Percentiles rank a stretch among this genome's conserved stretches.
Evolutionary conservation across 2,797 vertebrate genomes (phyloP).

Genomic region (Typhlichthys subterraneus): DNA sequence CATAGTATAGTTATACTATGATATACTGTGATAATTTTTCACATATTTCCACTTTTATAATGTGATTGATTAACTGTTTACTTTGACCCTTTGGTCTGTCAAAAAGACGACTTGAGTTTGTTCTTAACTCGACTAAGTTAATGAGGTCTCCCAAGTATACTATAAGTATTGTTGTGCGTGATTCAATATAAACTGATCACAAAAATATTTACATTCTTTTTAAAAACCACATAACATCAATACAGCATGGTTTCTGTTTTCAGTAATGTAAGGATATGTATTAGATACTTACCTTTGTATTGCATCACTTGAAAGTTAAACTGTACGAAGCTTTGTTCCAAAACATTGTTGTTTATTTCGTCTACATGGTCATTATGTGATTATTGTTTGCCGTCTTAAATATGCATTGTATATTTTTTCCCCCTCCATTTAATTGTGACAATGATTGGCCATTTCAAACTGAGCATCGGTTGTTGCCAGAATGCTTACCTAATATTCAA

Average conservation of each 20-base stretch:
- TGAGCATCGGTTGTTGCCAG: constrained; percentile 42
- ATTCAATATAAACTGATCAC: not conserved
- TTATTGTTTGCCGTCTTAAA: constrained; percentile 11
- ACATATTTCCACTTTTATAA: constrained; percentile 27
- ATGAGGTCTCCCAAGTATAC: constrained; percentile 11
- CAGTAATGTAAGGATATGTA: not conserved
- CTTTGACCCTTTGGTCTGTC: constrained; percentile 25
- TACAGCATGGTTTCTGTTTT: constrained; percentile 20
- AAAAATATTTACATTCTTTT: constrained; percentile 2
- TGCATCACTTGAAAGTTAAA: constrained; percentile 18
- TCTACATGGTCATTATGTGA: constrained; percentile 27
- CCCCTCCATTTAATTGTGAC: constrained; percentile 27
- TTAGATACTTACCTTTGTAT: not conserved
- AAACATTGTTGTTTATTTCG: constrained; percentile 12
- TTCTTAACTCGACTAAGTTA: constrained; percentile 4
- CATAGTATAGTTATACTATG: not conserved
- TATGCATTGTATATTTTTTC: too few relatives aligned
- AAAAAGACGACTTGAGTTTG: not conserved
- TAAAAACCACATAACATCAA: not conserved
- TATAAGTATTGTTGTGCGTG: constrained; percentile 8
- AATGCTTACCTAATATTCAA: constrained; percentile 22
- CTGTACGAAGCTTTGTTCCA: not conserved
- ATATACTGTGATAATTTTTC: constrained; percentile 19
- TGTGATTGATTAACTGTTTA: constrained; percentile 26
- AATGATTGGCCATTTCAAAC: constrained; percentile 23